Evolutionary conservation across 2,113 vertebrate species (phyloP).

Genomic region (Gnathonemus longibarbis): DNA sequence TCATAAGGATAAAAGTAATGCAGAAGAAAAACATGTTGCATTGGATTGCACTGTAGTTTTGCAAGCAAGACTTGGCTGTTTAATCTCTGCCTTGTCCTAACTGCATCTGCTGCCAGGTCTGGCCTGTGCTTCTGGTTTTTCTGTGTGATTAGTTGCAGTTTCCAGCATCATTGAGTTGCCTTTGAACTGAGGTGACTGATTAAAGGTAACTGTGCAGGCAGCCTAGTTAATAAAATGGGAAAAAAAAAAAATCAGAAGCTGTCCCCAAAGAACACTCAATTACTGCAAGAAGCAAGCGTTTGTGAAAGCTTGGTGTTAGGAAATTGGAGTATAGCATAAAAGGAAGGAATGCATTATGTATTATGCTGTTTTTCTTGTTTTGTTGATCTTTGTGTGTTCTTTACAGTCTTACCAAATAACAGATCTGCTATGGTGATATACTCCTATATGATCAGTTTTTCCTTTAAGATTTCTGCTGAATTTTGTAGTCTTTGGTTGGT

Average conservation of each 20-base stretch:
- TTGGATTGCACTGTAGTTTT: not conserved
- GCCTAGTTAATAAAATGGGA: not conserved
- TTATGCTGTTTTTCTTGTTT: not conserved
- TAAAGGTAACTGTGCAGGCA: not conserved
- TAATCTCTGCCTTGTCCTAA: constrained; percentile 1
- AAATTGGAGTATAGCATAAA: not conserved
- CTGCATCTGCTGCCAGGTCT: constrained; percentile 3
- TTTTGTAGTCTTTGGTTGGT: not conserved
- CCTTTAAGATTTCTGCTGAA: not conserved
- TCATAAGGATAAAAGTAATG: not conserved
- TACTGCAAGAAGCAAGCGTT: not conserved
- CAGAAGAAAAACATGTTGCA: not conserved
- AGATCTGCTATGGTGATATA: not conserved
- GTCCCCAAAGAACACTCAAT: not conserved
- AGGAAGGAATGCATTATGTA: not conserved
- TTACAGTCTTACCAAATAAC: not conserved
- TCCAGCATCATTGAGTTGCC: constrained; percentile 6
- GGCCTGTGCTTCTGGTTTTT: constrained; percentile 3
- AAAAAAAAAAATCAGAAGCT: not conserved
- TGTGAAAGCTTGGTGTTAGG: not conserved
- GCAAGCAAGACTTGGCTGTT: not conserved
- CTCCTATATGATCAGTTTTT: not conserved
- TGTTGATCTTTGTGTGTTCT: not conserved
- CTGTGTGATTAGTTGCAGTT: not conserved
- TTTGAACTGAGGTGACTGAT: not conserved